phyloP scores from a whole-genome alignment of 2,888 invertebrate genomes.

The Papilio elwesi region DNA sequence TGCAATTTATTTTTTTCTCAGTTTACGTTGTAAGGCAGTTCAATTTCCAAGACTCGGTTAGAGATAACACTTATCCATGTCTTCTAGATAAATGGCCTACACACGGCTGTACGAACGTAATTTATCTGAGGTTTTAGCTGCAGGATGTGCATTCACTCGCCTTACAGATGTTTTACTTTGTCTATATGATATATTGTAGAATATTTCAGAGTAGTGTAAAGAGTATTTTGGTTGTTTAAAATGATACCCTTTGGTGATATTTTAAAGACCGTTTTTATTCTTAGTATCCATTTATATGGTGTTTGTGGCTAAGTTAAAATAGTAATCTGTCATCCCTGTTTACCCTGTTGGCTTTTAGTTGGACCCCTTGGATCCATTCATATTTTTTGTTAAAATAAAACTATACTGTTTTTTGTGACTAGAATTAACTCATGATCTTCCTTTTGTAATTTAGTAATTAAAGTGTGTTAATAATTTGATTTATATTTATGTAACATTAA shows the following conservation, averaged over 20 bases:
- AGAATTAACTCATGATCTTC: too few species aligned
- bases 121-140: conserved; percentile 1
- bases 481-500: too few species aligned
- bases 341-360: too few species aligned
- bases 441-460: too few species aligned
- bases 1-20: neutral
- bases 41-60: conserved; percentile 11
- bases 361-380: too few species aligned
- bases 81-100: conserved; percentile 10
- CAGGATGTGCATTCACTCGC: neutral
- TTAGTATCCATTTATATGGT: too few species aligned
- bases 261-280: too few species aligned
- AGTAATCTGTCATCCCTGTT: too few species aligned
- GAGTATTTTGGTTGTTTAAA: neutral
- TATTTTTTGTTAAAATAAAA: too few species aligned
- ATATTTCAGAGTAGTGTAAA: neutral
- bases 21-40: neutral
- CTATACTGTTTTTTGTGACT: too few species aligned
- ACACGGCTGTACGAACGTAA: neutral
- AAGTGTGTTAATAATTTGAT: too few species aligned
- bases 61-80: conserved; percentile 9
- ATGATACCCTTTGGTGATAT: neutral
- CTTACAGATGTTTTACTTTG: conserved; percentile 5
- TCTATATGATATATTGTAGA: neutral
- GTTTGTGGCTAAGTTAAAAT: too few species aligned